Percentiles rank a stretch among this genome's conserved stretches.
phyloP scores from a whole-genome alignment of 2,888 invertebrate species.

The Lottia gigantea region DNA sequence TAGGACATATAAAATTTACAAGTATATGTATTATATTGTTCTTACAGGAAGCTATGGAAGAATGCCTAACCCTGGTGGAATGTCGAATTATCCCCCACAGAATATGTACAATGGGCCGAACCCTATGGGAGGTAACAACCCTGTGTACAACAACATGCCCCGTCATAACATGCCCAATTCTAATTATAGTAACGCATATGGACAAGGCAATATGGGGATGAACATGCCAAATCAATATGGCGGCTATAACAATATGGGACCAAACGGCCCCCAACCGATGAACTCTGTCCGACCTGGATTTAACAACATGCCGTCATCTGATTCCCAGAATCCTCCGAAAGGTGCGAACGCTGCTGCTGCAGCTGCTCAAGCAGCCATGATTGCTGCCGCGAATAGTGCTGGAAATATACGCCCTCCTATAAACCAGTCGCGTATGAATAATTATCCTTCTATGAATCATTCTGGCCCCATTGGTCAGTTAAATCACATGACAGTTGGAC shows the following conservation, averaged over 20 bases:
- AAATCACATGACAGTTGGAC: slow-evolving; percentile 43
- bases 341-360: slow-evolving; percentile 61
- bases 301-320: slow-evolving; percentile 28
- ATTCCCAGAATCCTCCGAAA: slow-evolving; percentile 25
- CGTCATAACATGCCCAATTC: slow-evolving; percentile 30
- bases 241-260: slow-evolving; percentile 38
- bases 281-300: slow-evolving; percentile 19
- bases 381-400: slow-evolving; percentile 60
- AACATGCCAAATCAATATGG: slow-evolving; percentile 55
- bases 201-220: slow-evolving; percentile 36
- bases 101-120: slow-evolving; percentile 54
- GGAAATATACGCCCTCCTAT: slow-evolving; percentile 35
- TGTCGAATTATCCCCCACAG: slow-evolving; percentile 50
- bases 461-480: slow-evolving; percentile 45
- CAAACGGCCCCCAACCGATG: slow-evolving; percentile 29
- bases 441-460: background rate
- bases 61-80: slow-evolving; percentile 43
- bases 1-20: background rate
- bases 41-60: slow-evolving; percentile 47
- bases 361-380: slow-evolving; percentile 64
- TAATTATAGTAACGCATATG: slow-evolving; percentile 34
- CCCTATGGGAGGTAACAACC: slow-evolving; percentile 36
- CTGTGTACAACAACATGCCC: slow-evolving; percentile 39
- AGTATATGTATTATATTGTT: slow-evolving; percentile 23
- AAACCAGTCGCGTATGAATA: slow-evolving; percentile 30